Evolutionary conservation across 2,113 vertebrate species (phyloP).

Genomic region (Ammospiza caudacuta): DNA sequence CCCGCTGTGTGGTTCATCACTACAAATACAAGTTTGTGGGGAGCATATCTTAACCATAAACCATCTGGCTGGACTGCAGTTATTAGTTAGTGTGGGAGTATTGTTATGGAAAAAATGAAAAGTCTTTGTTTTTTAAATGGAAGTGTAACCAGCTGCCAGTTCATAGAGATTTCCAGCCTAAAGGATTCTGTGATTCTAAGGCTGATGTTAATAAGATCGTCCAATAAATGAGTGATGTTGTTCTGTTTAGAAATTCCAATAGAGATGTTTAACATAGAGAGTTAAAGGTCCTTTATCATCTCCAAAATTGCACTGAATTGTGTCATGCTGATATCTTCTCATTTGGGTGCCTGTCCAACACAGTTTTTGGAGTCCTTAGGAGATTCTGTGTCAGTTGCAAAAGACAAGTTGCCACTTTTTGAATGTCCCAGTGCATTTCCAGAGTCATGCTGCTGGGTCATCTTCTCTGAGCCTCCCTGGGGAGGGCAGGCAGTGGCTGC

Average conservation of each 20-base stretch:
- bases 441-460: background rate
- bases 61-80: constrained; percentile 10
- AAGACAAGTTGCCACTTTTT: background rate
- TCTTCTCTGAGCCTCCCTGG: background rate
- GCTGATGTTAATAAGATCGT: background rate
- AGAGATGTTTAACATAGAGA: background rate
- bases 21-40: background rate
- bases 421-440: background rate
- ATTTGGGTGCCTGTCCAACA: background rate
- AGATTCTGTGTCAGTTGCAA: background rate
- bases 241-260: background rate
- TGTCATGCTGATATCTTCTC: background rate
- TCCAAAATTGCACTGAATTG: background rate
- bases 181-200: background rate
- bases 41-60: background rate
- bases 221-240: background rate
- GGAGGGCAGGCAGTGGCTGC: background rate
- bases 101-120: constrained; percentile 51
- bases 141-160: constrained; percentile 38
- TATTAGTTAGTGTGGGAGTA: constrained; percentile 18
- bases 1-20: background rate
- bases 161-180: background rate
- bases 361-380: background rate
- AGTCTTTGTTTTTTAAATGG: constrained; percentile 26
- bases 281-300: background rate